phyloP scores from a whole-genome alignment of 2,113 vertebrate genomes.

The Falcunculus frontatus region DNA sequence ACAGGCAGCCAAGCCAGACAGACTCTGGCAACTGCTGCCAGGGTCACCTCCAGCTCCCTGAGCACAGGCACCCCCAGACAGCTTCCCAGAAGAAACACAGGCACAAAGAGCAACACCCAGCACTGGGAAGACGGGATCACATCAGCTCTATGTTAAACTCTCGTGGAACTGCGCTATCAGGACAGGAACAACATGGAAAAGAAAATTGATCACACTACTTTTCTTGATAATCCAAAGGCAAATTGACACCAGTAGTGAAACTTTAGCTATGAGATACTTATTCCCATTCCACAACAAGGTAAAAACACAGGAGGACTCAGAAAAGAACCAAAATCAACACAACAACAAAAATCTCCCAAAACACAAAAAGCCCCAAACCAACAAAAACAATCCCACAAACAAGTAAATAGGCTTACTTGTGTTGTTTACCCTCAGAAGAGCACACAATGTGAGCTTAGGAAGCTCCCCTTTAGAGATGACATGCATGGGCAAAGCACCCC shows the following conservation, averaged over 20 bases:
- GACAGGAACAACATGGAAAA: neutral
- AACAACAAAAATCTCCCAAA: neutral
- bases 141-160: neutral
- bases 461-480: neutral
- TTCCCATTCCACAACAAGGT: neutral
- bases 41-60: neutral
- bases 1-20: neutral
- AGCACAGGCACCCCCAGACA: neutral
- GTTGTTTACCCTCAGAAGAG: neutral
- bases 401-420: neutral
- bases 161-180: rapidly evolving
- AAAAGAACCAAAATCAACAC: neutral
- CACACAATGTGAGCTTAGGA: rapidly evolving
- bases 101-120: neutral
- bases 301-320: neutral
- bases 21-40: neutral
- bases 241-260: neutral
- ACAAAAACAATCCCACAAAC: neutral
- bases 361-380: neutral
- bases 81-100: neutral
- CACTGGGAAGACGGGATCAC: rapidly evolving
- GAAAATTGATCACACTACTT: neutral
- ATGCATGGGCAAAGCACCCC: neutral
- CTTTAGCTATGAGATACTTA: neutral
- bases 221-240: neutral